Evolutionary conservation across 2,888 invertebrate species (phyloP), one percentile per base, ranked within the genome.

Genomic region (Serripes groenlandicus): DNA sequence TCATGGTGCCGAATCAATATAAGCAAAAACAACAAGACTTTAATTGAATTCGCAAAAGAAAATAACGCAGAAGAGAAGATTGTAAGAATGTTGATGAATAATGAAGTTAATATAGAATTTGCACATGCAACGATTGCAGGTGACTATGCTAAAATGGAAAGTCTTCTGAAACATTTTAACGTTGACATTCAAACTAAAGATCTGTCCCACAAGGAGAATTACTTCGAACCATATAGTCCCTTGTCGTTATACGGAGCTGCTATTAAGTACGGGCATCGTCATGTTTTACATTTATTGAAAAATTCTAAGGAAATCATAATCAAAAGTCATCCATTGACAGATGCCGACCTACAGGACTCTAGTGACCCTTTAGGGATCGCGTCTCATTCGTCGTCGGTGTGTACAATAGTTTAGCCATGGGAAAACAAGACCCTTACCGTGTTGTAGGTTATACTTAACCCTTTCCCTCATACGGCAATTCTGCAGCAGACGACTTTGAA

Each of bases 121-220:
- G 93, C 93, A 0, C 94, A 94, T 72, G 93, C 94, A 9, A 92
- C 92, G 1, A 91, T 94, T 66, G 94, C 94, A 5, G 94, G 94
- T 0, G 94, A 94, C 66, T 88, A 86, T 23, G 88, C 90, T 15
- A 73, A 90, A n/a, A 92, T 93, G 92, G 69, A 88, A 34, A 85
- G 87, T 70, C 83, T 94, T 23, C 62, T 93, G 35, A 88, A 89
- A 75, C 91, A 93, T 78, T 86, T 88, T 26, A 77, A 87, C 5
- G 89, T 91, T 23, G 92, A 93, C 79, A 81, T 93, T 56, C 66
- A 88, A 60, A 91, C 92, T 18, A 86, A 86, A 58, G 94, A 94
- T 72, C 86, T 90, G n/a, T 92, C 93, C 0, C 88, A 92, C 77
- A 88, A 89, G 69, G 91, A 91, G 52, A 88, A 87, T 68, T 90